Evolutionary conservation across 1,140 invertebrate genomes (phyloP), one percentile per base, ranked within the genome.

Genomic region (Camponotus pennsylvanicus): DNA sequence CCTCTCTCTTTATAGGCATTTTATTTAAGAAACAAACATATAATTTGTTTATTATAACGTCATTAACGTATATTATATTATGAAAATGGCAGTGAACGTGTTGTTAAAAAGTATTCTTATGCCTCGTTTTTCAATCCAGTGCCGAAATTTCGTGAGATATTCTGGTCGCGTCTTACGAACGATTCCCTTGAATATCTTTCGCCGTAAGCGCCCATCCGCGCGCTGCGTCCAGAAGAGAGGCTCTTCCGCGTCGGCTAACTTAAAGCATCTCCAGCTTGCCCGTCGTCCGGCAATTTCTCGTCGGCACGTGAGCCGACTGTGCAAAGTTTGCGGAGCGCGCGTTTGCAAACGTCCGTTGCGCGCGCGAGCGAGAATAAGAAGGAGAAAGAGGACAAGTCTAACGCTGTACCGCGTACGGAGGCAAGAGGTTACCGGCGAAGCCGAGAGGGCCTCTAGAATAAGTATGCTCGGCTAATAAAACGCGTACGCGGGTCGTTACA

Each of bases 291-390:
- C 86, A 92, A 94, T 94, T 94, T 93, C 92, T 90, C 90, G 92
- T 88, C 86, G 90, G 90, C 93, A 93, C 93, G 94, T 94, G 94
- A 94, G 87, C 88, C 69, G 94, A 94, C 93, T 94, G 88, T 91
- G 89, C 88, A 94, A 94, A 94, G 89, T 86, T 86, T 75, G 77
- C 40, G 69, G 55, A 75, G 67, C 67, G 71, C 88, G 86, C 71
- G 79, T 73, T 82, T 55, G 88, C 91, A 92, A 93, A 93, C 89
- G 91, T 83, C 86, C 88, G 52, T 89, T 27, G 79, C 78, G 52
- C 61, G 49, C 34, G 59, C 52, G 8, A n/a, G 37, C 34, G 52
- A 55, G 5, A 37, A 8, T 5, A 6, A 45, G 76, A 45, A 32
- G 32, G n/a, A 52, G 42, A 80, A 45, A 55, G 13, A 55, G 64